Evolutionary conservation across 2,888 invertebrate genomes (phyloP), one percentile per base, ranked within the genome.

Genomic region (Pocota personata): DNA sequence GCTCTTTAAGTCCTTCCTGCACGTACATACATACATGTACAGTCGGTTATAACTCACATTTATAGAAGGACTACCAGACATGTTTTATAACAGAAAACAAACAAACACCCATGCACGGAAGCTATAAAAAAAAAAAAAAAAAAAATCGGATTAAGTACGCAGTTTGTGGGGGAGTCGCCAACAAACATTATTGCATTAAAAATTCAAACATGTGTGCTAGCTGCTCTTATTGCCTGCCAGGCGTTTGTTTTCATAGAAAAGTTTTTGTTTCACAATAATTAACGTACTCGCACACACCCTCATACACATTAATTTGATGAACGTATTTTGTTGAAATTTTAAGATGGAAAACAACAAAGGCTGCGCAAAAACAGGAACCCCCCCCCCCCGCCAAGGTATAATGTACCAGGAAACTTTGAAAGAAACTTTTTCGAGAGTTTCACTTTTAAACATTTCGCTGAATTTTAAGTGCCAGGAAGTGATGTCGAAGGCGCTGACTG

Each of bases 71-170:
- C 62, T 24, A 14, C 10, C 16, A 27, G 62, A 62, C 43, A 30
- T 37, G 19, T 58, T 58, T 37, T 37, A 58, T 58, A 58, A 21
- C 21, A 21, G 12, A 24, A 37, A 40, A n/a, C 35, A 37, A 58
- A 58, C 62, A 43, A 46, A 62, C 19, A 16, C 35, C 24, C 50
- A 50, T 67, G 37, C 27, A 50, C 37, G 14, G 12, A 24, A 27
- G 67, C 67, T 50, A 52, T 67, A 50, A 67, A 37, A 35, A 48
- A 67, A 37, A 52, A 52, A 37, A 52, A 52, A 50, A 67, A 37
- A 35, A 48, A 67, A 37, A 52, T 67, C 67, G 52, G 67, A 67
- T 71, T 57, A 43, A 43, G 24, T 43, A 62, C 43, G 21, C 27
- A 58, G 46, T 46, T 10, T 14, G 7, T 8, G 32, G 40, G 14